Conservation (phyloP, 2,888 invertebrate genomes). For the Trimorus sp. region DNA sequence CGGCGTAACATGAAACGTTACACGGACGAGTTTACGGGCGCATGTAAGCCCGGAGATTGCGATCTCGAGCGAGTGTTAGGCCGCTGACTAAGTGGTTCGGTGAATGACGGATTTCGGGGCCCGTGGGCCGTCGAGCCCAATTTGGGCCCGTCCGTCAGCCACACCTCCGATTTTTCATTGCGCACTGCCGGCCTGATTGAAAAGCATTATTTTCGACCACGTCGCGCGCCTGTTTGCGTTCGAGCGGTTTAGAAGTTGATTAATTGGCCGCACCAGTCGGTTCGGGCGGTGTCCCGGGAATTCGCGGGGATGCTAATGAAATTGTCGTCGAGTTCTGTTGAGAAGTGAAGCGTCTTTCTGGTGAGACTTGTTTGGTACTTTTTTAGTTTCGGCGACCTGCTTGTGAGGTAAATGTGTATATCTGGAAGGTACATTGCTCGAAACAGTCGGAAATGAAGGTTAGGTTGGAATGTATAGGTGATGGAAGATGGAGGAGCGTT, state of each 20-base stretch:
- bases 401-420: too few species aligned
- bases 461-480: too few species aligned
- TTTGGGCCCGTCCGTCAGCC: constrained; percentile 70
- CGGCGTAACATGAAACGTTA: constrained; percentile 67
- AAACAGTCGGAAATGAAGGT: too few species aligned
- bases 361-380: too few species aligned
- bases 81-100: constrained; percentile 71
- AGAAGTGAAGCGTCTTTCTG: too few species aligned
- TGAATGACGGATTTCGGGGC: constrained; percentile 69
- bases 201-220: constrained; percentile 49
- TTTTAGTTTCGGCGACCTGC: too few species aligned
- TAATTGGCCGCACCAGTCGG: constrained; percentile 25
- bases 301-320: not conserved
- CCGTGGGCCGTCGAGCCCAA: constrained; percentile 67
- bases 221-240: constrained; percentile 45
- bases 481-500: too few species aligned
- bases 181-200: constrained; percentile 53
- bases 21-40: constrained; percentile 37
- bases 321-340: too few species aligned
- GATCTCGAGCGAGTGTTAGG: constrained; percentile 67
- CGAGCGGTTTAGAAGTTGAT: constrained; percentile 48
- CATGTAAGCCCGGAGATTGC: constrained; percentile 69
- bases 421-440: too few species aligned
- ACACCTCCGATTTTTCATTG: constrained; percentile 62
- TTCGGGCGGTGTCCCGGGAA: too few species aligned